Conservation (phyloP, 2,113 vertebrate genomes). For the Lepisosteus osseus region DNA sequence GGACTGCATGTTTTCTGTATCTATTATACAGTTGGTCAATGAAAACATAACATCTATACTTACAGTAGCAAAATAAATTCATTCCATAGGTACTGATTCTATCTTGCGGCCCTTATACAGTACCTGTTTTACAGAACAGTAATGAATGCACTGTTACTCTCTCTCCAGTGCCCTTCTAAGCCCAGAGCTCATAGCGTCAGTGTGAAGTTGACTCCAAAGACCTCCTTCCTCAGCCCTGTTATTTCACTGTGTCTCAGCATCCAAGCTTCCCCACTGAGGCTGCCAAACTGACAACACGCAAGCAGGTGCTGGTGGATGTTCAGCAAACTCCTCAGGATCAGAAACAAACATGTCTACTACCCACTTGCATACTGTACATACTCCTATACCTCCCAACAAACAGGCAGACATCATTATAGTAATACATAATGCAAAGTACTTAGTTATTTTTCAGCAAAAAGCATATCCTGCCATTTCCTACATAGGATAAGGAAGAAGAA, state of each 20-base stretch:
- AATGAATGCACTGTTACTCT: conserved; percentile 19
- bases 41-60: too few species aligned
- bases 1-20: too few species aligned
- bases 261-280: background rate
- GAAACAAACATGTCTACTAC: background rate
- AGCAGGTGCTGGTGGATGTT: background rate
- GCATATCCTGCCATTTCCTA: background rate
- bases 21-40: too few species aligned
- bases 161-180: background rate
- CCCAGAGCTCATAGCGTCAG: background rate
- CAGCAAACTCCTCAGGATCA: conserved; percentile 6
- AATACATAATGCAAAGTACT: background rate
- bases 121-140: background rate
- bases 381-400: background rate
- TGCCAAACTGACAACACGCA: background rate
- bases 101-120: too few species aligned
- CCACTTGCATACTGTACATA: background rate
- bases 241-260: background rate
- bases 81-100: too few species aligned
- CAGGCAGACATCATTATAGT: background rate
- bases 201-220: conserved; percentile 37
- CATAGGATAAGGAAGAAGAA: too few species aligned
- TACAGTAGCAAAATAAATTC: too few species aligned
- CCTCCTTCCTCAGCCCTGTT: background rate
- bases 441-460: background rate